phyloP scores from a whole-genome alignment of 2,888 invertebrate species.

The Onchidella celtica region DNA sequence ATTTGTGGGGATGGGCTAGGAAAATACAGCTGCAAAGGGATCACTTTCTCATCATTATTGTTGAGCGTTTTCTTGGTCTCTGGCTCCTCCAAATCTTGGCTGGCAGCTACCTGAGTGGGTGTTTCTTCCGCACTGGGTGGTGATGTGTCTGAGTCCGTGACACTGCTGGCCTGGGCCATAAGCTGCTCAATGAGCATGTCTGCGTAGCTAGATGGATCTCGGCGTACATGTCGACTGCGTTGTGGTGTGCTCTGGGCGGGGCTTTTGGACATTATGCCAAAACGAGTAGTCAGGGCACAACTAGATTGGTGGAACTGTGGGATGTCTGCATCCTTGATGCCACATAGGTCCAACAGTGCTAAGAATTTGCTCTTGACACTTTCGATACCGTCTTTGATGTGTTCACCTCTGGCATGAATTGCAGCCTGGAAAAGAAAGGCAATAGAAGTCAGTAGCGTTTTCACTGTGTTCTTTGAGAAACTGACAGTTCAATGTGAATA shows the following conservation, averaged over 20 bases:
- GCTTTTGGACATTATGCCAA: constrained; percentile 51
- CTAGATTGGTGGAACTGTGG: constrained; percentile 58
- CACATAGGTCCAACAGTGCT: constrained; percentile 65
- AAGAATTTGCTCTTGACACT: constrained; percentile 67
- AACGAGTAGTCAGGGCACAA: constrained; percentile 56
- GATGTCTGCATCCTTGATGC: constrained; percentile 64
- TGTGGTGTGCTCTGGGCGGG: constrained; percentile 34
- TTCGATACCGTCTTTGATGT: constrained; percentile 65
- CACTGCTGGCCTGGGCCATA: constrained; percentile 51
- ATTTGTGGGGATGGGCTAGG: not conserved
- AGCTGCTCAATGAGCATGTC: constrained; percentile 58
- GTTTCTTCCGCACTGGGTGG: constrained; percentile 26
- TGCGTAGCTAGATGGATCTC: constrained; percentile 51
- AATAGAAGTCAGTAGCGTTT: no score
- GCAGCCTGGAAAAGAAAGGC: constrained; percentile 61
- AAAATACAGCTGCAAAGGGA: not conserved
- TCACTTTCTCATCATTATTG: constrained; percentile 4
- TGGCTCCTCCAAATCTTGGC: not conserved
- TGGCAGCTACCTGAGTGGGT: not conserved
- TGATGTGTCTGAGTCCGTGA: constrained; percentile 48
- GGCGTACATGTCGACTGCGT: constrained; percentile 29
- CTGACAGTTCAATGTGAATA: no score
- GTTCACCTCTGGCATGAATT: constrained; percentile 61
- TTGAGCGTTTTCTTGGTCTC: not conserved
- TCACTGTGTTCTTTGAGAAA: no score